Evolutionary conservation across 2,113 vertebrate species (phyloP).

Genomic region (Trematocara nigrifrons): DNA sequence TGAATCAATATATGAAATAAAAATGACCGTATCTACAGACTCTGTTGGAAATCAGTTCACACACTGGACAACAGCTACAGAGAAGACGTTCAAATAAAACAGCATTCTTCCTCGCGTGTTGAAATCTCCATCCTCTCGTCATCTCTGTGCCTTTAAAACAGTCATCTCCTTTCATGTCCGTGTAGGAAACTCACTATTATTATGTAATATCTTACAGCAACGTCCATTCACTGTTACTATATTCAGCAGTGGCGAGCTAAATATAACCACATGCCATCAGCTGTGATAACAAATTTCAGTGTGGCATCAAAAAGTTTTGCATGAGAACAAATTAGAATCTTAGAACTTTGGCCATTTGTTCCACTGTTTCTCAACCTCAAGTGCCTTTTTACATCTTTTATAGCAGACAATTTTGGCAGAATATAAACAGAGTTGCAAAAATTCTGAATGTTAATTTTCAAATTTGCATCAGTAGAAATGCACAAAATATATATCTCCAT

Average conservation of each 20-base stretch:
- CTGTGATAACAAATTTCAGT: background rate
- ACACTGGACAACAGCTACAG: background rate
- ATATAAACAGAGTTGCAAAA: background rate
- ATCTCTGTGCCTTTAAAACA: slow-evolving; percentile 23
- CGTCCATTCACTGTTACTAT: slow-evolving; percentile 50
- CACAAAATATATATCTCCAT: background rate
- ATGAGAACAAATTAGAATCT: background rate
- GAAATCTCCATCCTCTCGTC: background rate
- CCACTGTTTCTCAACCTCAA: background rate
- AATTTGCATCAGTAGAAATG: background rate
- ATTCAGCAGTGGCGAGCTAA: slow-evolving; percentile 25
- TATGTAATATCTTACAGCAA: slow-evolving; percentile 53
- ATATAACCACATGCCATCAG: slow-evolving; percentile 25
- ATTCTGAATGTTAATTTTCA: background rate
- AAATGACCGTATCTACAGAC: background rate
- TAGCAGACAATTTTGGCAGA: background rate
- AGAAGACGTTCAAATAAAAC: background rate
- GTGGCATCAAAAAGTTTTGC: background rate
- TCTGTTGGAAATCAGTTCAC: background rate
- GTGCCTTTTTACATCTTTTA: background rate
- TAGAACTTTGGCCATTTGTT: background rate
- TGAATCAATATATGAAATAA: background rate
- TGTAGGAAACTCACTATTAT: slow-evolving; percentile 41
- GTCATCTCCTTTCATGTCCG: slow-evolving; percentile 15
- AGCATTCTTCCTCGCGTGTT: background rate